Conservation (phyloP, 2,113 vertebrate genomes). For the Romanogobio albipinnatus region DNA sequence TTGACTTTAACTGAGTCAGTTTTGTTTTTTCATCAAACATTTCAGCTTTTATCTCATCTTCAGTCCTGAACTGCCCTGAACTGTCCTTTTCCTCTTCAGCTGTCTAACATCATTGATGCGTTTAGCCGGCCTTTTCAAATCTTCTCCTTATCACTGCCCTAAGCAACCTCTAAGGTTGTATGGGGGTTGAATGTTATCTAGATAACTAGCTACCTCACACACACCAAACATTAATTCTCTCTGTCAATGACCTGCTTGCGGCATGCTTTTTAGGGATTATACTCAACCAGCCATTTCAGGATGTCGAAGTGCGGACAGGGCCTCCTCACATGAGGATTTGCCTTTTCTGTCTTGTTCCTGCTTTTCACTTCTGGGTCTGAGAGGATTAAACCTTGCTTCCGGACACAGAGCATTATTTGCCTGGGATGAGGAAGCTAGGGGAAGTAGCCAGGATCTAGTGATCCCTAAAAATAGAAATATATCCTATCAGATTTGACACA, state of each 20-base stretch:
- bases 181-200: conserved; percentile 59
- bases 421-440: conserved; percentile 58
- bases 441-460: not conserved
- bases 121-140: conserved; percentile 1
- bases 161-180: conserved; percentile 49
- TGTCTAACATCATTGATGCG: not conserved
- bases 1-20: too few relatives aligned
- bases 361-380: conserved; percentile 71
- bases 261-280: conserved; percentile 75
- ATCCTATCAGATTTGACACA: not conserved
- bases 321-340: conserved; percentile 60
- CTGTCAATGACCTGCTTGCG: conserved; percentile 63
- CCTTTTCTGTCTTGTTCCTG: conserved; percentile 67
- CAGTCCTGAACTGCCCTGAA: not conserved
- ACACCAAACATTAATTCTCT: conserved; percentile 65
- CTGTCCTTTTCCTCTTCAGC: not conserved
- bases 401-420: conserved; percentile 65
- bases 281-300: conserved; percentile 68
- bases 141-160: conserved; percentile 54
- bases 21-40: too few relatives aligned
- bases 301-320: conserved; percentile 63
- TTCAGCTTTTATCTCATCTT: conserved; percentile 3
- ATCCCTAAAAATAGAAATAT: not conserved
- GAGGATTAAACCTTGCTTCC: conserved; percentile 74
- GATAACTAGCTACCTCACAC: conserved; percentile 57